Base-by-base conservation (phyloP, 2,888 invertebrate genomes). In the Eupithecia abbreviata region DNA sequence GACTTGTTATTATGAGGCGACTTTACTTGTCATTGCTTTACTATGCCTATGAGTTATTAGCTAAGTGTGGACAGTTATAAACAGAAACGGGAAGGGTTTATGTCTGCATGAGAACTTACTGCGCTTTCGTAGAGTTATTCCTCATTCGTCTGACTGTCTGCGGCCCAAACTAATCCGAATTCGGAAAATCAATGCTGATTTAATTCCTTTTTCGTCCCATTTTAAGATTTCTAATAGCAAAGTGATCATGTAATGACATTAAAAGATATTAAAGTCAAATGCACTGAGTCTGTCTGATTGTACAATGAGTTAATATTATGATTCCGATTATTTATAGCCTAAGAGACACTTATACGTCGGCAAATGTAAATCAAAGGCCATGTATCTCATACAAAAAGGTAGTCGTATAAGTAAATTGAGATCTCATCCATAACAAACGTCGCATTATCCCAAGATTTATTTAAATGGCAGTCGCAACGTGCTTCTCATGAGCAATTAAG, bases 391-490 rank as follows among this genome's bases (percentile, higher is more conserved):
- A 81, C 82, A 76, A 81, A 81, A 80, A 80, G 83, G 73, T 68
- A 84, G 82, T 82, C 80, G 82, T 84, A 72, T 65, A 85, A 85
- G 83, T 87, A 86, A 88, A 89, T 88, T 86, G 86, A 89, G 86
- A 85, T 87, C 84, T 81, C 82, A 78, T 78, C 82, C 84, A 84
- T 83, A 86, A 86, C 84, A 83, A 88, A 84, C 82, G 83, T 83
- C 83, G 75, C 85, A 88, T 90, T 88, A 89, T 84, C 81, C 79
- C 81, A 82, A 86, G 85, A 88, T 89, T 89, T 89, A 88, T 85
- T 86, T 85, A 88, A 88, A 90, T 88, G 86, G 84, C 82, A 81
- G 79, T 80, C 81, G 79, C 82, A 82, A 78, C 82, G 82, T 82
- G 82, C 79, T 80, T 82, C 82, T 84, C 82, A 82, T 85, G 79